These are phyloP conservation scores for Calonectris borealis DNA, from an alignment of 2,113 vertebrate genomes.

Conservation along the genomic window DNA sequence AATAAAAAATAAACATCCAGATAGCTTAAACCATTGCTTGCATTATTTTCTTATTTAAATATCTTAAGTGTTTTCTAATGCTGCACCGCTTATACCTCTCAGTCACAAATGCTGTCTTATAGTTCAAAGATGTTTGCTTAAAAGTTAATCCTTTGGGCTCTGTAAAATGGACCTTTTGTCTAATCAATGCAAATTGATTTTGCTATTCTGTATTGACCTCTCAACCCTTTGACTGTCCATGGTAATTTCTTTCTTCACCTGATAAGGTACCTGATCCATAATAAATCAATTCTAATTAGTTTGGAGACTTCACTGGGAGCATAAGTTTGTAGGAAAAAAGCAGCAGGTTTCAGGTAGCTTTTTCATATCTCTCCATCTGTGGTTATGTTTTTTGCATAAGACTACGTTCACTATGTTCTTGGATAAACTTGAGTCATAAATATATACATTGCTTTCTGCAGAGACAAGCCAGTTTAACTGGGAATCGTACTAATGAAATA, in stretches of 20 bases:
- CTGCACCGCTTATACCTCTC: constrained; percentile 61
- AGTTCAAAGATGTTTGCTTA: constrained; percentile 90
- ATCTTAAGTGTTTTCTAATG: constrained; percentile 70
- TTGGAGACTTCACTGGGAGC: constrained; percentile 79
- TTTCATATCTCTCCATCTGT: constrained; percentile 37
- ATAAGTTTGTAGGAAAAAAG: constrained; percentile 75
- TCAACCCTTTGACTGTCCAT: constrained; percentile 88
- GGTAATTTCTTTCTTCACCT: constrained; percentile 94
- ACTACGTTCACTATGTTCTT: background rate
- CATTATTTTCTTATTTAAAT: constrained; percentile 65
- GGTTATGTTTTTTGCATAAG: constrained; percentile 25
- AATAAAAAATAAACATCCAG: constrained; percentile 69
- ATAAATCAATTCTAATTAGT: constrained; percentile 99
- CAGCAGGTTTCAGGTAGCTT: constrained; percentile 67
- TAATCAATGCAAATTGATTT: constrained; percentile 99
- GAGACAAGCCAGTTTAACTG: background rate
- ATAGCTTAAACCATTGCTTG: constrained; percentile 64
- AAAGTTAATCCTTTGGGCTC: constrained; percentile 94
- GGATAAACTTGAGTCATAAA: background rate
- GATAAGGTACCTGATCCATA: constrained; percentile 98
- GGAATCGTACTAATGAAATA: background rate
- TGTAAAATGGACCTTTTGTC: constrained; percentile 96
- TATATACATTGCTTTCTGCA: background rate
- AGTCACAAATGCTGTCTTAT: constrained; percentile 72
- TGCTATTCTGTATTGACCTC: constrained; percentile 94